These are phyloP conservation scores for Nymphalis urticae DNA, from an alignment of 2,888 invertebrate genomes.

Conservation along the genomic window DNA sequence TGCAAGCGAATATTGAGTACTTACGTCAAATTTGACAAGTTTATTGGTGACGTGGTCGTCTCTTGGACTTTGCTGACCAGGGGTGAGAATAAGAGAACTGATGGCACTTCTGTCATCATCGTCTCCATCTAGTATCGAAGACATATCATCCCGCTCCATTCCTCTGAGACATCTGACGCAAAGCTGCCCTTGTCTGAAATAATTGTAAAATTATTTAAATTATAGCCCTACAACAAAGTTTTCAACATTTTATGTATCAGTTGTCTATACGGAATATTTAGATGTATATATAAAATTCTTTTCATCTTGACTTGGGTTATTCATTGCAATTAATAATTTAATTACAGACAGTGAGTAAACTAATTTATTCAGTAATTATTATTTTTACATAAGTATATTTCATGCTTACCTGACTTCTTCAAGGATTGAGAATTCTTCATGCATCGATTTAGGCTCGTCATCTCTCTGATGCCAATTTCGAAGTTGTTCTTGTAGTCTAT, in stretches of 20 bases:
- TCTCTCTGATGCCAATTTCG: conserved; percentile 84
- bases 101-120: conserved; percentile 87
- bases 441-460: conserved; percentile 90
- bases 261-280: neutral
- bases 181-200: conserved; percentile 88
- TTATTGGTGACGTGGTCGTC: conserved; percentile 72
- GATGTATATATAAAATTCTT: neutral
- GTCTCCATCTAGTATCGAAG: conserved; percentile 86
- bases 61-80: conserved; percentile 69
- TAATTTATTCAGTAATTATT: too few relatives aligned
- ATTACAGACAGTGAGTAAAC: too few relatives aligned
- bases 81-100: conserved; percentile 74
- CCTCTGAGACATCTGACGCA: conserved; percentile 90
- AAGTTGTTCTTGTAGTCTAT: conserved; percentile 86
- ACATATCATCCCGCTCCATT: conserved; percentile 83
- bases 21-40: conserved; percentile 82
- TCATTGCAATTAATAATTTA: neutral
- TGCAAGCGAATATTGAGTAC: conserved; percentile 45
- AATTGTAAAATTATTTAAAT: neutral
- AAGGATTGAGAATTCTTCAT: conserved; percentile 90
- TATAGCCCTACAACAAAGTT: neutral
- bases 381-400: too few relatives aligned
- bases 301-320: neutral
- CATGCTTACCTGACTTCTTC: conserved; percentile 89
- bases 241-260: neutral